Conservation (phyloP, 2,797 vertebrate genomes). For the Tamandua tetradactyla region DNA sequence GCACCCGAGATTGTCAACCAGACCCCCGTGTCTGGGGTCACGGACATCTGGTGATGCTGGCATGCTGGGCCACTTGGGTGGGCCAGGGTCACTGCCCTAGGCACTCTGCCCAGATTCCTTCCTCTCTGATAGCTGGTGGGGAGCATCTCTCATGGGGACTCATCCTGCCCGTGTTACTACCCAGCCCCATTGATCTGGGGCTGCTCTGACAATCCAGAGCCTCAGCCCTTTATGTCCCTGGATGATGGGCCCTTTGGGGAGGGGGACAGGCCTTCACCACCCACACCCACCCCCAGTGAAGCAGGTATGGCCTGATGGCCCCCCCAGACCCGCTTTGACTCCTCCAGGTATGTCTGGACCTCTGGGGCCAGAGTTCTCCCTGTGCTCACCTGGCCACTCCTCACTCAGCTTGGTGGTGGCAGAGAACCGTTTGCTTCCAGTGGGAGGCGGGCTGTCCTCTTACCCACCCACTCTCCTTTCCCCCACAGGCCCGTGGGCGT, state of each 20-base stretch:
- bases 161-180: neutral
- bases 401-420: neutral
- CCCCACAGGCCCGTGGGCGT: conserved; percentile 93
- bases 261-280: neutral
- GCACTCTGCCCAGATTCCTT: neutral
- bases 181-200: neutral
- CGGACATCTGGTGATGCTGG: conserved; percentile 93
- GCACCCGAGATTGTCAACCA: conserved; percentile 98
- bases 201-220: neutral
- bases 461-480: conserved; percentile 60
- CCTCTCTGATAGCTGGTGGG: neutral
- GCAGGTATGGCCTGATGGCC: neutral
- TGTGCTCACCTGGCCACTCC: neutral
- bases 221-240: neutral
- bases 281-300: neutral
- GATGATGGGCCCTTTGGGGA: neutral
- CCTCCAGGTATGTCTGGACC: neutral
- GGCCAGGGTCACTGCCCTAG: neutral
- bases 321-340: conserved; percentile 11
- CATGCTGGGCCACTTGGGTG: neutral
- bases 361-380: neutral
- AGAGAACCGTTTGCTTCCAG: neutral
- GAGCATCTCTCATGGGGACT: neutral
- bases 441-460: neutral
- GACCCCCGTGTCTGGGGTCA: conserved; percentile 93